Conservation (phyloP, 1,140 invertebrate genomes). For the Drosophila orena region DNA sequence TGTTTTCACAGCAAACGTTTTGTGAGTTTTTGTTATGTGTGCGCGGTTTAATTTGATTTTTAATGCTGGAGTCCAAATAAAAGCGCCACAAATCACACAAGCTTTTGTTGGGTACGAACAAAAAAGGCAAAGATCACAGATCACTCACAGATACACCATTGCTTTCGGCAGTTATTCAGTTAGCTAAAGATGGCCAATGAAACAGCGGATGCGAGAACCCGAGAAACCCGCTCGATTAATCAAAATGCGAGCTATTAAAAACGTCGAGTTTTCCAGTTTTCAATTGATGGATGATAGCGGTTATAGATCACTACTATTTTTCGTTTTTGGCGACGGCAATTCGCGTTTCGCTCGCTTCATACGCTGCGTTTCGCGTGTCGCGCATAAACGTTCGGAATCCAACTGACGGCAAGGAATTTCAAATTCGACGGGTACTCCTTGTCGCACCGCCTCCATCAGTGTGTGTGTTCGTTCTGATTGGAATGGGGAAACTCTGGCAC, state of each 20-base stretch:
- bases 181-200: conserved; percentile 9
- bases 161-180: conserved; percentile 7
- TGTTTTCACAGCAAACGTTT: conserved; percentile 65
- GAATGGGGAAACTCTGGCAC: conserved; percentile 57
- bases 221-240: conserved; percentile 51
- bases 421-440: conserved; percentile 31
- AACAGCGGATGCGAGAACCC: conserved; percentile 4
- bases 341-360: conserved; percentile 38
- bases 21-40: conserved; percentile 48
- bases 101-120: conserved; percentile 27
- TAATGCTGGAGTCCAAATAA: conserved; percentile 41
- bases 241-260: conserved; percentile 36
- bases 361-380: conserved; percentile 39
- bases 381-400: conserved; percentile 43
- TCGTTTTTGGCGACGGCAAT: conserved; percentile 72
- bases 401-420: conserved; percentile 67
- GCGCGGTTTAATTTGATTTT: conserved; percentile 49
- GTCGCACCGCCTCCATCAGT: conserved; percentile 4
- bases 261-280: conserved; percentile 36
- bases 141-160: conserved; percentile 45
- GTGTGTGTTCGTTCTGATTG: conserved; percentile 60
- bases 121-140: conserved; percentile 33
- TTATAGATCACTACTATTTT: conserved; percentile 15
- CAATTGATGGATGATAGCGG: conserved; percentile 19
- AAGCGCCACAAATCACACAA: conserved; percentile 62